Evolutionary conservation across 2,797 vertebrate species (phyloP).

Genomic region (Enteromius paludinosus): DNA sequence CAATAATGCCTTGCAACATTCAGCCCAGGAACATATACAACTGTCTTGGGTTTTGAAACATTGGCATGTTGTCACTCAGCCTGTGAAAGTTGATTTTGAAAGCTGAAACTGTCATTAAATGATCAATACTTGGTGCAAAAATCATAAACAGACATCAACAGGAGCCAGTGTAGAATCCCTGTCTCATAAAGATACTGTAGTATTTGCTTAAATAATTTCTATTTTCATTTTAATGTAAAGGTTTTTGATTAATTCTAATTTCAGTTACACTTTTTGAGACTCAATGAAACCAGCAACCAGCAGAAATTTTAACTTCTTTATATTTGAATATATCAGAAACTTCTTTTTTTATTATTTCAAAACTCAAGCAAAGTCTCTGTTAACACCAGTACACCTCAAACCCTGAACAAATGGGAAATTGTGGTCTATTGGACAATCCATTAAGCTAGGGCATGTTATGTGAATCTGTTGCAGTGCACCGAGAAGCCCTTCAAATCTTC

Average conservation of each 20-base stretch:
- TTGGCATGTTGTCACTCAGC: conserved; percentile 53
- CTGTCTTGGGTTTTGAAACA: conserved; percentile 57
- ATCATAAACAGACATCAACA: not conserved
- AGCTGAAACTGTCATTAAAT: conserved; percentile 52
- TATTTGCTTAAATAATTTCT: not conserved
- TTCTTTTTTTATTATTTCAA: not conserved
- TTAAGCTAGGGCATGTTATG: not conserved
- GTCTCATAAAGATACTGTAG: not conserved
- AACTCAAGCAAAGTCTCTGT: not conserved
- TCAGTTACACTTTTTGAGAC: not conserved
- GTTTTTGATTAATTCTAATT: not conserved
- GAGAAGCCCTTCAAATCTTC: conserved; percentile 28
- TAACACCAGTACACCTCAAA: not conserved
- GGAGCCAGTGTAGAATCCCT: not conserved
- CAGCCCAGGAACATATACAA: conserved; percentile 47
- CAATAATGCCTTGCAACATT: conserved; percentile 56
- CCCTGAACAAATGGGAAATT: not conserved
- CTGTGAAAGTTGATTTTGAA: conserved; percentile 57
- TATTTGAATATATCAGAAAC: not conserved
- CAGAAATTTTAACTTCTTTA: not conserved
- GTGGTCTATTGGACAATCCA: not conserved
- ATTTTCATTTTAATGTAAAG: not conserved
- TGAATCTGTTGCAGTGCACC: conserved; percentile 27
- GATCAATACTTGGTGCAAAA: conserved; percentile 53
- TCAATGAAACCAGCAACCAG: not conserved